Base-by-base conservation (phyloP, 2,888 invertebrate species). In the Dryococelus australis region DNA sequence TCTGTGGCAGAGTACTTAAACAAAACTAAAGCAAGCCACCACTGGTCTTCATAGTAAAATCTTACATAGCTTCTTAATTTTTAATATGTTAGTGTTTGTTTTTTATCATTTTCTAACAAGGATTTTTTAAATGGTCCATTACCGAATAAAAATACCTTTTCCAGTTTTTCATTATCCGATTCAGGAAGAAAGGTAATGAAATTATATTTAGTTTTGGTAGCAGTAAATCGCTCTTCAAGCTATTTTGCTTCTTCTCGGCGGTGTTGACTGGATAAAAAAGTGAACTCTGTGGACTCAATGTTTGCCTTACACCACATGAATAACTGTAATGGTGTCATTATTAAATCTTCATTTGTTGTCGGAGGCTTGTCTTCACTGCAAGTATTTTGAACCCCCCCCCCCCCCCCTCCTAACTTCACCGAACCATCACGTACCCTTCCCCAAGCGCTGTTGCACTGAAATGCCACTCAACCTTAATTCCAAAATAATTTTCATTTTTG, bases 381-480 rank as follows among this genome's bases (percentile, higher is more conserved):
- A 27, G 83, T 83, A 26, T 83, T 83, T 83, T 83, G 27, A 83
- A 26, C 0, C 27, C 26, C 20, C 83, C 43, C 24, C 83, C 83
- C 27, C 12, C 47, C 47, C 47, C 47, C n/a, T n/a, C n/a, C n/a
- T n/a, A n/a, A n/a, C n/a, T n/a, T n/a, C n/a, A n/a, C n/a, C 47
- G 26, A 24, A 8, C 83, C 83, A 83, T 83, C 83, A 28, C 83
- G 26, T 10, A 28, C 28, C 1, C 10, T 83, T 83, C 26, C 28
- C 83, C 83, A 35, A 26, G 28, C 12, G 83, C 35, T 27, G 83
- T 83, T 26, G 27, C 27, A 35, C 10, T 26, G 83, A 83, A 83
- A 83, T 83, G 83, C 83, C 83, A 83, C 27, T 83, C 35, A 83
- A 28, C 83, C 35, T 83, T 9, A 24, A 83, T 65, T 65, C 20